Conservation (phyloP, 2,797 vertebrate species). For the Synanceia verrucosa region DNA sequence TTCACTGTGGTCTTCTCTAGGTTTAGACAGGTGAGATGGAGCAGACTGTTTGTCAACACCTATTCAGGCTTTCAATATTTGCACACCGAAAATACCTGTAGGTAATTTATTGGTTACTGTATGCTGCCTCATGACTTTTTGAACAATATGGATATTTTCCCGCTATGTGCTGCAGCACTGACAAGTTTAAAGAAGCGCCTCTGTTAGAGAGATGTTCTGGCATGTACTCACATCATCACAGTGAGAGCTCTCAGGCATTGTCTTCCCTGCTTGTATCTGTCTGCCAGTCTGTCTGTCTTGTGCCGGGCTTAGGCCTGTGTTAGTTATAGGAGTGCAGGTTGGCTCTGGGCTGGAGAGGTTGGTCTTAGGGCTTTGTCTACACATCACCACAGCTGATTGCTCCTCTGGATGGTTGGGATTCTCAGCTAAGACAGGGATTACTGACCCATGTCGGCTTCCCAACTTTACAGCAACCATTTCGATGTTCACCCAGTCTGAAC, state of each 20-base stretch:
- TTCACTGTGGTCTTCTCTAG: background rate
- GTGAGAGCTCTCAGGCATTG: conserved; percentile 19
- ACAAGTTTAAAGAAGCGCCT: background rate
- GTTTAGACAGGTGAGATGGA: conserved; percentile 5
- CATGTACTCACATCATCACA: conserved; percentile 37
- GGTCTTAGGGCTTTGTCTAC: conserved; percentile 74
- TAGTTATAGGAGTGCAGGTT: conserved; percentile 20
- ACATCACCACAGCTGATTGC: conserved; percentile 77
- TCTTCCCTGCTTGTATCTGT: conserved; percentile 1
- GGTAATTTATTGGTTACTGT: conserved; percentile 14
- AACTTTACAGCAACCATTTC: conserved; percentile 53
- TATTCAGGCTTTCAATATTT: conserved; percentile 19
- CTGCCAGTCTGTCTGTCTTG: conserved; percentile 20
- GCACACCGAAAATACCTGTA: background rate
- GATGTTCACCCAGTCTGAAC: conserved; percentile 45
- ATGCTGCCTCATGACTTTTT: background rate
- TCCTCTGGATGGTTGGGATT: conserved; percentile 79
- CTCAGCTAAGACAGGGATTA: conserved; percentile 77
- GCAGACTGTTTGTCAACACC: conserved; percentile 16
- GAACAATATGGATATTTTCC: background rate
- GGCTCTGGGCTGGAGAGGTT: conserved; percentile 36
- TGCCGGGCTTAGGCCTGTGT: conserved; percentile 30
- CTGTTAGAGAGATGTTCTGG: conserved; percentile 23
- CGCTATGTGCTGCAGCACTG: background rate
- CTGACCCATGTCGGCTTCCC: conserved; percentile 67